Conservation (phyloP, 2,797 vertebrate genomes). For the Sciurus carolinensis region DNA sequence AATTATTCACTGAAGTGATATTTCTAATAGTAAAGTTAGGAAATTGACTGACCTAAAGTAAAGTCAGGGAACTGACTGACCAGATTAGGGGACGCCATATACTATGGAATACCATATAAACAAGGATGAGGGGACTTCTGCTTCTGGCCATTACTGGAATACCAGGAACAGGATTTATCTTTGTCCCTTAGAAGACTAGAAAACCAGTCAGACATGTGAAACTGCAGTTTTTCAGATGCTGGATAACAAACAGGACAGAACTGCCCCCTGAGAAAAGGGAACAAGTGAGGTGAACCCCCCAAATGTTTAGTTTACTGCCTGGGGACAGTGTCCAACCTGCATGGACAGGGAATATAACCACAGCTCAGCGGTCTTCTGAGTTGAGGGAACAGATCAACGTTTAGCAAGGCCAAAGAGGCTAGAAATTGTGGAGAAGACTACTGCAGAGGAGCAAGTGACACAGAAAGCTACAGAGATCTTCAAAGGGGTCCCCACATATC, state of each 20-base stretch:
- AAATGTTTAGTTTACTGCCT: no score
- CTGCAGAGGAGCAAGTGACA: background rate
- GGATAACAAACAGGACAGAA: background rate
- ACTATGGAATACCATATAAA: background rate
- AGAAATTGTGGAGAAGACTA: background rate
- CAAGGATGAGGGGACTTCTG: background rate
- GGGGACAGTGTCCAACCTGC: background rate
- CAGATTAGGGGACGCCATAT: background rate
- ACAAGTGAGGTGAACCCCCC: background rate
- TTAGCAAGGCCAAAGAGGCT: background rate
- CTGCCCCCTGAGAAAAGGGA: background rate
- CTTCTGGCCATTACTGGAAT: background rate
- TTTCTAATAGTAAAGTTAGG: constrained; percentile 8
- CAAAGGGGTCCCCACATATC: background rate
- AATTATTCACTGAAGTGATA: constrained; percentile 12
- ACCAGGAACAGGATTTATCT: background rate
- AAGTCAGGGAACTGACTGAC: background rate
- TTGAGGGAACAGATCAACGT: background rate
- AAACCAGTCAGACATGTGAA: constrained; percentile 16
- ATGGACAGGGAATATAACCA: background rate
- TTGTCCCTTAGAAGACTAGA: background rate
- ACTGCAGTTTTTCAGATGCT: background rate
- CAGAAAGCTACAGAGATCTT: background rate
- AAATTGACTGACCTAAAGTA: no score
- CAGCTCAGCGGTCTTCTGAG: background rate